These are phyloP conservation scores for Tenthredo mesomela DNA, from an alignment of 2,888 invertebrate species.

Conservation along the genomic window DNA sequence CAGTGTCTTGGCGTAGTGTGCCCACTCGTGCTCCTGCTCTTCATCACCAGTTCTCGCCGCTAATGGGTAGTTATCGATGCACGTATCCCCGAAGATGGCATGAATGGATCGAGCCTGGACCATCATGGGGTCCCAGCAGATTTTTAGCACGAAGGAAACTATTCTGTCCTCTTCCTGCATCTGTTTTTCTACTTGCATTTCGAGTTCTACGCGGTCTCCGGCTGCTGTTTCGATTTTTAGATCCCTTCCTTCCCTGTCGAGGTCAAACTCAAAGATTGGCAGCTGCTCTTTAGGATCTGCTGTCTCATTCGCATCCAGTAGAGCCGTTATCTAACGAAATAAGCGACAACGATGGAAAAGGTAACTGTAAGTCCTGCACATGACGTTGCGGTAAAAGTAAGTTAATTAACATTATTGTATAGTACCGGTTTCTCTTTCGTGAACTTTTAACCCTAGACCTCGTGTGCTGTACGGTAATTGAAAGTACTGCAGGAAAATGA, in stretches of 20 bases:
- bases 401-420: slow-evolving; percentile 23
- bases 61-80: slow-evolving; percentile 82
- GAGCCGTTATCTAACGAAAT: slow-evolving; percentile 64
- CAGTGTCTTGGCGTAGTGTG: slow-evolving; percentile 71
- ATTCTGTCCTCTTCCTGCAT: slow-evolving; percentile 81
- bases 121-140: slow-evolving; percentile 82
- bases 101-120: slow-evolving; percentile 75
- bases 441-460: slow-evolving; percentile 34
- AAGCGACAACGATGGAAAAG: slow-evolving; percentile 16
- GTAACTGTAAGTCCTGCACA: slow-evolving; percentile 26
- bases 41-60: slow-evolving; percentile 76
- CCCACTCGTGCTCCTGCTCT: slow-evolving; percentile 72
- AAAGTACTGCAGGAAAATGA: slow-evolving; percentile 25
- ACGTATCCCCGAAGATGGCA: slow-evolving; percentile 76
- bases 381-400: slow-evolving; percentile 27
- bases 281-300: slow-evolving; percentile 81
- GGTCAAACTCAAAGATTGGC: slow-evolving; percentile 82
- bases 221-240: slow-evolving; percentile 75
- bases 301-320: slow-evolving; percentile 80
- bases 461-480: slow-evolving; percentile 20
- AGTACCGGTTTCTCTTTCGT: slow-evolving; percentile 45
- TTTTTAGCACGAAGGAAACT: slow-evolving; percentile 79
- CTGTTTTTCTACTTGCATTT: slow-evolving; percentile 78
- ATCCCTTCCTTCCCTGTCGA: slow-evolving; percentile 79
- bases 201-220: slow-evolving; percentile 79